Evolutionary conservation across 2,113 vertebrate species (phyloP).

Genomic region (Macquaria australasica): DNA sequence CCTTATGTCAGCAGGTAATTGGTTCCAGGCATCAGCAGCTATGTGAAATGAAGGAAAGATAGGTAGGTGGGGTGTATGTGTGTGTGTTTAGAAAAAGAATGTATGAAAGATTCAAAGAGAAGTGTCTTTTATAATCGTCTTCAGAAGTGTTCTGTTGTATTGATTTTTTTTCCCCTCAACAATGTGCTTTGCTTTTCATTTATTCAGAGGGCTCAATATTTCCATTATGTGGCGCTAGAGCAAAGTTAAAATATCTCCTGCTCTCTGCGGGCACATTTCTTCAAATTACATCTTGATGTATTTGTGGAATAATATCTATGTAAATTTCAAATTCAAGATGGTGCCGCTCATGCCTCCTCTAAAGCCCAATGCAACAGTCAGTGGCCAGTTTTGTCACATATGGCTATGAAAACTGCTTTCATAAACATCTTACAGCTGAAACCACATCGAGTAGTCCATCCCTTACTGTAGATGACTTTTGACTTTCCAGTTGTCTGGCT

Average conservation of each 20-base stretch:
- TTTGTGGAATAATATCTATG: slow-evolving; percentile 34
- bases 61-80: slow-evolving; percentile 45
- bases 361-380: not conserved
- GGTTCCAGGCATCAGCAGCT: slow-evolving; percentile 81
- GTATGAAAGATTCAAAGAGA: slow-evolving; percentile 52
- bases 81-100: slow-evolving; percentile 54
- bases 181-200: slow-evolving; percentile 51
- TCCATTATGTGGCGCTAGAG: slow-evolving; percentile 32
- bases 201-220: slow-evolving; percentile 48
- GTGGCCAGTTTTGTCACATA: slow-evolving; percentile 7
- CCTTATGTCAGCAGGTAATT: slow-evolving; percentile 85
- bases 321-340: slow-evolving; percentile 4
- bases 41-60: slow-evolving; percentile 72
- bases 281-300: slow-evolving; percentile 32
- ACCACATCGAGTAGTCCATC: slow-evolving; percentile 3
- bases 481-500: slow-evolving; percentile 32
- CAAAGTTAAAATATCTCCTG: slow-evolving; percentile 36
- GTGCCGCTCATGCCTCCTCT: not conserved
- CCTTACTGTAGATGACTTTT: slow-evolving; percentile 34
- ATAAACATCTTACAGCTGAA: slow-evolving; percentile 1
- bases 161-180: slow-evolving; percentile 41
- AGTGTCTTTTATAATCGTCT: slow-evolving; percentile 32
- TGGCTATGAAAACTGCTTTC: slow-evolving; percentile 1
- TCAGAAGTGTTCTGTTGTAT: slow-evolving; percentile 33
- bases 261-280: slow-evolving; percentile 11